A percentile compares a stretch with the other conserved stretches of the same genome.
Conservation (phyloP, 2,113 vertebrate genomes). For the Phylloscopus whistleri region DNA sequence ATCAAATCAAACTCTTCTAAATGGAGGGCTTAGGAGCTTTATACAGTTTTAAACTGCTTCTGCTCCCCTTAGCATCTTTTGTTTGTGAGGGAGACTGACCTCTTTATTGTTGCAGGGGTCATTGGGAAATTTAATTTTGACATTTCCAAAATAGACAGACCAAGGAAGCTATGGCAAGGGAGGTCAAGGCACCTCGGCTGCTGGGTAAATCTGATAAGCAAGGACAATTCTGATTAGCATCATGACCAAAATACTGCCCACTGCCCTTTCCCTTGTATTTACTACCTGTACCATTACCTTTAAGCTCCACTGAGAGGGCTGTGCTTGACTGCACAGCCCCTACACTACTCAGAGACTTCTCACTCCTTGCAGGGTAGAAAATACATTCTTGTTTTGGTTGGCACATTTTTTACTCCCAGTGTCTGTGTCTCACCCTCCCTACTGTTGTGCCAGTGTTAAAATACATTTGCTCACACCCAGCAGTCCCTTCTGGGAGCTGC, state of each 20-base stretch:
- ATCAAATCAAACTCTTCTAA: neutral
- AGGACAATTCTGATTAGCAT: neutral
- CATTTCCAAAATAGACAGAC: neutral
- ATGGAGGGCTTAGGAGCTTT: neutral
- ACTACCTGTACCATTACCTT: neutral
- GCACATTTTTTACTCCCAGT: neutral
- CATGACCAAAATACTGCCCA: neutral
- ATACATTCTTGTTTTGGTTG: neutral
- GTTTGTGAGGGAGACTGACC: neutral
- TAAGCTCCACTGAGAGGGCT: neutral
- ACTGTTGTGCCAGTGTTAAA: neutral
- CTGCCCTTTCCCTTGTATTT: neutral
- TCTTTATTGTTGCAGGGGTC: neutral
- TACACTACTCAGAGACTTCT: neutral
- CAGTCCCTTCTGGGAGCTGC: neutral
- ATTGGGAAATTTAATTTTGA: neutral
- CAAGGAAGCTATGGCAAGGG: neutral
- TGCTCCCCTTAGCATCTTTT: neutral
- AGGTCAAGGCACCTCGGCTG: neutral
- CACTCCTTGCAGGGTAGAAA: neutral
- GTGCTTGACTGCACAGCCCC: neutral
- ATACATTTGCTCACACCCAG: neutral
- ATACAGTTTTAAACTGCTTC: neutral
- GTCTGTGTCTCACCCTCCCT: neutral
- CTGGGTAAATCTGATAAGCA: rapidly evolving